Conservation (phyloP, 2,113 vertebrate species). For the Megaleporinus macrocephalus region DNA sequence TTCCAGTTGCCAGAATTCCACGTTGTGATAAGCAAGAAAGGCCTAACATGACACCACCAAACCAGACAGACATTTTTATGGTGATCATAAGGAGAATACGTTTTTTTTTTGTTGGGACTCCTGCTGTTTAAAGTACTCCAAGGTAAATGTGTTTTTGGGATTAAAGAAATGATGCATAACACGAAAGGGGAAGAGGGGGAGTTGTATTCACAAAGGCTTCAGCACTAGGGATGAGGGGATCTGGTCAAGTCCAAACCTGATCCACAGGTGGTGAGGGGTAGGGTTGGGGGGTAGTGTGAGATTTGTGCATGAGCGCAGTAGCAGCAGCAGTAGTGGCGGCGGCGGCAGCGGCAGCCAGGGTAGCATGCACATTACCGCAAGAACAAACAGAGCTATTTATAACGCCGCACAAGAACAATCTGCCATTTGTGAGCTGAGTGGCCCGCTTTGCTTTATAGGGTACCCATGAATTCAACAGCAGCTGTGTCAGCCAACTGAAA, state of each 20-base stretch:
- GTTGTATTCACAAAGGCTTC: constrained; percentile 65
- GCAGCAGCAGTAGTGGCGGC: background rate
- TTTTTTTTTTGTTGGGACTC: background rate
- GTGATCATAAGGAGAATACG: background rate
- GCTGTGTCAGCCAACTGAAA: constrained; percentile 68
- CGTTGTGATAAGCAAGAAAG: background rate
- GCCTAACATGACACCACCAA: background rate
- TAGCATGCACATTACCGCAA: constrained; percentile 59
- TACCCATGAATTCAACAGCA: constrained; percentile 62
- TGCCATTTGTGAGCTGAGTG: constrained; percentile 73
- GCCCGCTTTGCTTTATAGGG: constrained; percentile 60
- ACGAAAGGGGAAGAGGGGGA: constrained; percentile 39
- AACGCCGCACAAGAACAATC: constrained; percentile 66
- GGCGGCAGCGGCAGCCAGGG: background rate
- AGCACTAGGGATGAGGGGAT: constrained; percentile 64
- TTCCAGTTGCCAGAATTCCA: constrained; percentile 16
- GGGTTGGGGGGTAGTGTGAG: constrained; percentile 61
- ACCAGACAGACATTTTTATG: constrained; percentile 11
- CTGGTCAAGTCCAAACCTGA: constrained; percentile 77
- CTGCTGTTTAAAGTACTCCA: constrained; percentile 12
- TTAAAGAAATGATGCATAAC: constrained; percentile 63
- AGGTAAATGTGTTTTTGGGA: constrained; percentile 29
- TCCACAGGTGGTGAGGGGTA: constrained; percentile 66
- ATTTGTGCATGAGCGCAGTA: constrained; percentile 1
- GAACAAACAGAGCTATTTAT: constrained; percentile 81